Conservation (phyloP, 2,888 invertebrate genomes). For the Lucinisca nassula region DNA sequence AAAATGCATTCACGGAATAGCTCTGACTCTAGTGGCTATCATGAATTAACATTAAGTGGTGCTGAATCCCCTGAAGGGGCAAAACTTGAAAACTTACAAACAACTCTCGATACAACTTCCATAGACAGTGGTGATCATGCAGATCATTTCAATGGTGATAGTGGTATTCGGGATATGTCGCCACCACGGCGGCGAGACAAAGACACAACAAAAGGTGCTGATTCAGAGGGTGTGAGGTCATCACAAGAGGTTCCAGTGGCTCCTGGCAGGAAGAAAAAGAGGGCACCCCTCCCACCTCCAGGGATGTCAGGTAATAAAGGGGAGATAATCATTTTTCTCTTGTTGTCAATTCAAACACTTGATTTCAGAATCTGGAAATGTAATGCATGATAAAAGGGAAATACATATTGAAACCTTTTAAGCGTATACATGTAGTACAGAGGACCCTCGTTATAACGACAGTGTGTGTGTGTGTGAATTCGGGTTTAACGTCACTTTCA, state of each 20-base stretch:
- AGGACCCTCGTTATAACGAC: too few species aligned
- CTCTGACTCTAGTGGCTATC: constrained; percentile 93
- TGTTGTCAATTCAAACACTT: too few species aligned
- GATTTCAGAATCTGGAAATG: too few species aligned
- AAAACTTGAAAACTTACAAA: constrained; percentile 74
- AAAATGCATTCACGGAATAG: constrained; percentile 91
- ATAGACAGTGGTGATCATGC: constrained; percentile 78
- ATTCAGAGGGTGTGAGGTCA: constrained; percentile 60
- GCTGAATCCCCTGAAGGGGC: constrained; percentile 85
- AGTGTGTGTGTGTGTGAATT: too few species aligned
- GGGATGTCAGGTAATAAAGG: constrained; percentile 46
- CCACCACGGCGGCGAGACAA: constrained; percentile 58
- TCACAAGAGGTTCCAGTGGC: constrained; percentile 26
- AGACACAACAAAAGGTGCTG: constrained; percentile 14
- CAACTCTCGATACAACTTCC: constrained; percentile 79
- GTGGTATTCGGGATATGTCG: constrained; percentile 76
- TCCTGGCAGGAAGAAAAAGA: constrained; percentile 76
- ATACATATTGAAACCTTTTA: too few species aligned
- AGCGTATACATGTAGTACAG: too few species aligned
- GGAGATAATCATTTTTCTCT: too few species aligned
- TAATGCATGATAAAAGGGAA: too few species aligned
- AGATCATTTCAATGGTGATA: constrained; percentile 78
- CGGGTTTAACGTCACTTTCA: too few species aligned
- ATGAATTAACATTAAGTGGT: constrained; percentile 90
- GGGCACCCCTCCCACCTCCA: constrained; percentile 81